Evolutionary conservation across 2,113 vertebrate species (phyloP).

Genomic region (Orcinus orca): DNA sequence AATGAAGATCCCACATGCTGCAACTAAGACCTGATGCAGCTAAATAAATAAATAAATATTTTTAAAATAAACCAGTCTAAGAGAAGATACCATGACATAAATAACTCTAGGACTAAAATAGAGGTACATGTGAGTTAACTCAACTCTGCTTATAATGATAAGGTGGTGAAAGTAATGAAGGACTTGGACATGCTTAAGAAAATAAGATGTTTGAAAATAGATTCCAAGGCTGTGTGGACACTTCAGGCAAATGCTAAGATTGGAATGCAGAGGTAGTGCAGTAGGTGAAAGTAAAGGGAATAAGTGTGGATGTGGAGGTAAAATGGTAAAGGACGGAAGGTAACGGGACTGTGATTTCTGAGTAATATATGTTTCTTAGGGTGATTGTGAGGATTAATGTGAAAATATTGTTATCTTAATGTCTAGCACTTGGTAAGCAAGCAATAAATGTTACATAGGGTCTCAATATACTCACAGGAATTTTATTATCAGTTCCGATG

Average conservation of each 20-base stretch:
- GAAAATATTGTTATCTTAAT: background rate
- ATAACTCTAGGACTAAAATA: background rate
- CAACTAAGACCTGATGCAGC: too few relatives aligned
- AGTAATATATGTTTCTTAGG: background rate
- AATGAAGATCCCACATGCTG: too few relatives aligned
- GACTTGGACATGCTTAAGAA: background rate
- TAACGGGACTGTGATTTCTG: background rate
- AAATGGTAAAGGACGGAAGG: background rate
- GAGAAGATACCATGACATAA: background rate
- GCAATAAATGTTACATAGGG: background rate
- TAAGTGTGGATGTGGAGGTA: background rate
- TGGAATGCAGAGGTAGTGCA: background rate
- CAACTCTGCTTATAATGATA: background rate
- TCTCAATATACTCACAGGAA: background rate
- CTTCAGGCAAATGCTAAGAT: background rate
- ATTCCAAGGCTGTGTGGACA: background rate
- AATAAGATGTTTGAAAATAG: background rate
- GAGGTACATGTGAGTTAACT: background rate
- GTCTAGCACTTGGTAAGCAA: background rate
- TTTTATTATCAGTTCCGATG: background rate
- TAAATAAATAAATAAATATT: too few relatives aligned
- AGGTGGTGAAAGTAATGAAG: background rate
- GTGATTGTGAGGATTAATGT: background rate
- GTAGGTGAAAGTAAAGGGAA: background rate
- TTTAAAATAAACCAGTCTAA: background rate